Base-by-base conservation (phyloP, 2,113 vertebrate species). In the Melanostigma gelatinosum region DNA sequence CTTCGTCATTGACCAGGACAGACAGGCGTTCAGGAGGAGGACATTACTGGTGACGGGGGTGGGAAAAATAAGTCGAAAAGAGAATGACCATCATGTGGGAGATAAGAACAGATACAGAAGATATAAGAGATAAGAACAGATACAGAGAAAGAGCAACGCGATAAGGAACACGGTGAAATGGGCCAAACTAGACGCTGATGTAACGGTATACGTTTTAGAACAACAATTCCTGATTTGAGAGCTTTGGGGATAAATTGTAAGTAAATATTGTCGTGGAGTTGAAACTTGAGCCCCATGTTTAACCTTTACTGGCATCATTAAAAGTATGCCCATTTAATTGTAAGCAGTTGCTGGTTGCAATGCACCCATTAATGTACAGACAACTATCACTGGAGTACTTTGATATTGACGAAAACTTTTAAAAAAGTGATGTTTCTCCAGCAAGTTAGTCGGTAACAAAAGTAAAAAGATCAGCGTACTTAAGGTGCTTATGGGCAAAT, bases 41-140 rank as follows among this genome's bases (percentile, higher is more conserved):
- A 71, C 24, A 76, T 79, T 84, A 63, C 22, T 63, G 9, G 60
- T 58, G 71, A 81, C 65, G 15, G 69, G 57, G 52, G 15, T 65
- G 57, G 46, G 4, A 32, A 4, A 68, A 77, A 77, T 42, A 65
- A 32, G 75, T 18, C 54, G 38, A 61, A 63, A 79, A 78, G 52
- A 83, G 40, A 74, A 74, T 38, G 48, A 48, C 65, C 42, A 29
- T 42, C 36, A 44, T 34, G 66, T 6, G 22, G 15, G 44, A 72
- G 46, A 69, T 3, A 52, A 58, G 16, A 65, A 44, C 2, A 46
- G 42, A 58, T 57, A 10, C 6, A 3, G 8, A 71, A n/a, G n/a
- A n/a, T n/a, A n/a, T n/a, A n/a, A n/a, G 44, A 72, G 46, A 69
- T 3, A 52, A 58, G 16, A 65, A 44, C 2, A 46, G 42, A 58